These are phyloP conservation scores for Lamproptera curius DNA, from an alignment of 2,888 invertebrate genomes.

Conservation along the genomic window DNA sequence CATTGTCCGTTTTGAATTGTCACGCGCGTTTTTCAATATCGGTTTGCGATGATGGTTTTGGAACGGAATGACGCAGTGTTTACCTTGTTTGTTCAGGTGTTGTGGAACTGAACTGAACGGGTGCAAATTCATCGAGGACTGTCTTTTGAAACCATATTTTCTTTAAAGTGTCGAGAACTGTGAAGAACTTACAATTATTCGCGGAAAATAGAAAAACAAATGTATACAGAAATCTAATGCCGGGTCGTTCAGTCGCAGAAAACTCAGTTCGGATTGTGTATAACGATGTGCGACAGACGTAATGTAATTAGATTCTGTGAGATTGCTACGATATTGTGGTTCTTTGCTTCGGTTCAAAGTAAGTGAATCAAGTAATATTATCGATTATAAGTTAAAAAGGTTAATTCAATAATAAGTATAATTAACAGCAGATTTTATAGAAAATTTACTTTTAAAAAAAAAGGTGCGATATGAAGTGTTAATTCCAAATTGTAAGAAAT, in stretches of 20 bases:
- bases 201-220: no score
- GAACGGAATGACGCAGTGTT: constrained; percentile 16
- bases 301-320: constrained; percentile 43
- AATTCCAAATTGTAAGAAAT: no score
- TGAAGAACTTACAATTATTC: no score
- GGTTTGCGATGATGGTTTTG: background rate
- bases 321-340: constrained; percentile 33
- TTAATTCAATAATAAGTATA: no score
- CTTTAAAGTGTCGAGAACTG: background rate
- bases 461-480: no score
- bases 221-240: background rate
- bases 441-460: no score
- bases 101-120: constrained; percentile 4
- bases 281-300: constrained; percentile 2
- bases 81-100: constrained; percentile 38
- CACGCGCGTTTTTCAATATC: background rate
- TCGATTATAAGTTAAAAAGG: no score
- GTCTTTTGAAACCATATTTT: no score
- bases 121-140: background rate
- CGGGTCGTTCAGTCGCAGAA: background rate
- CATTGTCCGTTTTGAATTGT: background rate
- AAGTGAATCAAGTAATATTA: no score
- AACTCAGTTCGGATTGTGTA: background rate
- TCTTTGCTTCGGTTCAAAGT: constrained; percentile 38
- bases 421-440: no score